These are phyloP conservation scores for Chlorops oryzae DNA, from an alignment of 1,140 invertebrate species.

Conservation along the genomic window DNA sequence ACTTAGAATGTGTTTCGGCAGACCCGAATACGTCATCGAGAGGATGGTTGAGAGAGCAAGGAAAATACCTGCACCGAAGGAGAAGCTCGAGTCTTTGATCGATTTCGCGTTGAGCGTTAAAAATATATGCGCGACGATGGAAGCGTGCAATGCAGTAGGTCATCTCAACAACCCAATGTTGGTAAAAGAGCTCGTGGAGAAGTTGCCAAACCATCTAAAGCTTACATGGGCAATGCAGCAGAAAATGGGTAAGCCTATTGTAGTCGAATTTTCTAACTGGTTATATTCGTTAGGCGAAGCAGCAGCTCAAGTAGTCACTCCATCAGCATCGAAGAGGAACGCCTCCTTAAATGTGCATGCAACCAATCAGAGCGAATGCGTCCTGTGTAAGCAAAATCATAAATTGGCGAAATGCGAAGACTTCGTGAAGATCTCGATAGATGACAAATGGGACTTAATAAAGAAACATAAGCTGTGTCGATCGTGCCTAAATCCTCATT, in stretches of 20 bases:
- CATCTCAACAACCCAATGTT: conserved; percentile 6
- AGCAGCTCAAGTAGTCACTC: not conserved
- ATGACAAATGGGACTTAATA: not conserved
- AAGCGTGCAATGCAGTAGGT: conserved; percentile 3
- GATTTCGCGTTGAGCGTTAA: conserved; percentile 2
- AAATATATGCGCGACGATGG: conserved; percentile 12
- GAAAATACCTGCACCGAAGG: conserved; percentile 3
- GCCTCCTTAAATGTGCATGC: conserved; percentile 1
- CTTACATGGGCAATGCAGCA: conserved; percentile 6
- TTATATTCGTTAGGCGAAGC: not conserved
- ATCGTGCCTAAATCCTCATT: not conserved
- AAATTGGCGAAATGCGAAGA: conserved; percentile 4
- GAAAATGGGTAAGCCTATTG: not conserved
- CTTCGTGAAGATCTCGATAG: not conserved
- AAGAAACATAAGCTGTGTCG: conserved; percentile 7
- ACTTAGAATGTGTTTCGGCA: conserved; percentile 4
- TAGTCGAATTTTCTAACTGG: not conserved
- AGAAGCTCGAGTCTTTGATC: conserved; percentile 4
- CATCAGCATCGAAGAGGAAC: not conserved
- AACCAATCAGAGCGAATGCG: not conserved
- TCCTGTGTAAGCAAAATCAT: no score
- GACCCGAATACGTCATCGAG: conserved; percentile 4
- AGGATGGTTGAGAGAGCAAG: not conserved
- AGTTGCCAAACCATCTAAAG: conserved; percentile 5
- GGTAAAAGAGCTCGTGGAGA: conserved; percentile 3